A percentile compares a stretch with the other conserved stretches of the same genome.
phyloP scores from a whole-genome alignment of 2,888 invertebrate species.

The Rhyacophila evoluta region DNA sequence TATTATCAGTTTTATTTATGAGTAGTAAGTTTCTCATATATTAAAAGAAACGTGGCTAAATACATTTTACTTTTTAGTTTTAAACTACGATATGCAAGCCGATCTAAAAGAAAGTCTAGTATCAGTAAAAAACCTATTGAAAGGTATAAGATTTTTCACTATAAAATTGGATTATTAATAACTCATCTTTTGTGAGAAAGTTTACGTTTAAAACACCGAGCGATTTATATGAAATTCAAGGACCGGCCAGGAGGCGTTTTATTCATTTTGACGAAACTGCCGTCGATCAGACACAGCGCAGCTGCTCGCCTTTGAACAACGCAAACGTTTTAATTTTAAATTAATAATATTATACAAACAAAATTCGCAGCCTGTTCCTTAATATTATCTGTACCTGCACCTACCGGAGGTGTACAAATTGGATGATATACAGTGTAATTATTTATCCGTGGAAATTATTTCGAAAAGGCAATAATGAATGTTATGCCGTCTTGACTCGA shows the following conservation, averaged over 20 bases:
- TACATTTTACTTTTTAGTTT: too few relatives aligned
- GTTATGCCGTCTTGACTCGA: too few relatives aligned
- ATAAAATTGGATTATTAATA: not conserved
- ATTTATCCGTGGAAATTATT: not conserved
- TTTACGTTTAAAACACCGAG: not conserved
- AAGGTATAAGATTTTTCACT: too few relatives aligned
- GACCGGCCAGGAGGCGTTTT: conserved; percentile 9
- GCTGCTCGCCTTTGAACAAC: not conserved
- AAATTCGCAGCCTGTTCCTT: not conserved
- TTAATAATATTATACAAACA: conserved; percentile 10
- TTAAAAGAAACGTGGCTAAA: too few relatives aligned
- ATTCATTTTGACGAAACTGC: conserved; percentile 3
- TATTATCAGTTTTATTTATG: too few relatives aligned
- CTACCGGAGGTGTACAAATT: not conserved
- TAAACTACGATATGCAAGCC: too few relatives aligned
- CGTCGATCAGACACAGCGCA: conserved; percentile 1
- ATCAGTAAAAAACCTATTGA: too few relatives aligned
- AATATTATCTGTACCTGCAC: too few relatives aligned
- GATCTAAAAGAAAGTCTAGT: too few relatives aligned
- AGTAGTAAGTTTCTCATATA: too few relatives aligned
- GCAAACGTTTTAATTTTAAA: conserved; percentile 14
- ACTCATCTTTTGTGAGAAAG: not conserved
- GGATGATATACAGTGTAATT: not conserved
- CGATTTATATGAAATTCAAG: not conserved
- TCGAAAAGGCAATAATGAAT: not conserved